Evolutionary conservation across 2,888 invertebrate species (phyloP), one percentile per base, ranked within the genome.

Genomic region (Platycheirus rosarum): DNA sequence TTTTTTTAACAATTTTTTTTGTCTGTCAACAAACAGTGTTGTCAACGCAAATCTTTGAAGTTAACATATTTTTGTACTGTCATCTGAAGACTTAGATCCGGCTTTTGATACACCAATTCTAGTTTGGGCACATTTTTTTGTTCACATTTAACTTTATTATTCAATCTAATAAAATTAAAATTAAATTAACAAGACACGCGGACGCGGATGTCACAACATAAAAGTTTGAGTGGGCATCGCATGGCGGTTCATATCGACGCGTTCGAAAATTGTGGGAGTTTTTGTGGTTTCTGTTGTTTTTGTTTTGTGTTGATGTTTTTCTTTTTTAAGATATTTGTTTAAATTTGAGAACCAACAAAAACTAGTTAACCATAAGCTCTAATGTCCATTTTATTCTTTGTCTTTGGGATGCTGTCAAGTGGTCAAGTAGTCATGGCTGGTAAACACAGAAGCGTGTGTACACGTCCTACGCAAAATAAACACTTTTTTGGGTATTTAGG

Each of bases 21-120:
- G 8, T 44, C 7, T 32, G 29, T 8, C 8, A 32, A 44, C 8
- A 32, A 44, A 18, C 16, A 44, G 8, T 9, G 57, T 60, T 60
- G 60, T 44, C 60, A 60, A 29, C 60, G 11, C 26, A 60, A 60
- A 44, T 8, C 7, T n/a, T 18, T 9, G n/a, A 49, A 40, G 11
- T 35, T 26, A 6, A 44, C 3, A n/a, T 11, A n/a, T 29, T 60
- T 14, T 6, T 53, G 60, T 69, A n/a, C n/a, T n/a, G 70, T 51
- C 70, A 70, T 71, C 65, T 46, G 14, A 26, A 35, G 16, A 66
- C 35, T 76, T 66, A 76, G 80, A 80, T 80, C 80, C 80, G 80
- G 80, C 40, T 70, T 57, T 26, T 60, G 26, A 66, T 57, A 60
- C 65, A 65, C 63, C 42, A 74, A 48, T 13, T 60, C 44, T 44